Evolutionary conservation across 2,888 invertebrate species (phyloP).

Genomic region (Aphodius sticticus): DNA sequence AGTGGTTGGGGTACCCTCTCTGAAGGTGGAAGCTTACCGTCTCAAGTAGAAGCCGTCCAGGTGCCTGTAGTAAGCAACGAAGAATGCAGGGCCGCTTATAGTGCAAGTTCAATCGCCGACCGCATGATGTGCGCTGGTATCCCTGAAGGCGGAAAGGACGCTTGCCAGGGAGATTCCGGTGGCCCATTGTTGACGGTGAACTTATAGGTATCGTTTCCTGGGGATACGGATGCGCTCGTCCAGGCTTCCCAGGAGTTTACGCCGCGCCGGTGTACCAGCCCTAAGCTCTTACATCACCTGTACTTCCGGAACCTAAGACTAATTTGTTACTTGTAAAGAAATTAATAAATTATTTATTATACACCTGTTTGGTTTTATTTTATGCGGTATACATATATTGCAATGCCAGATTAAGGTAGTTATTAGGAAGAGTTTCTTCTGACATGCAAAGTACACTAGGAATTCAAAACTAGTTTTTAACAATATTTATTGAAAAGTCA

Average conservation of each 20-base stretch:
- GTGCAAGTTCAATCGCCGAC: conserved; percentile 38
- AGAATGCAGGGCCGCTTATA: conserved; percentile 47
- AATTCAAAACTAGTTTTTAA: no score
- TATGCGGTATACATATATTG: no score
- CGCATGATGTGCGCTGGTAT: conserved; percentile 47
- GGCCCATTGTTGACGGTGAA: conserved; percentile 46
- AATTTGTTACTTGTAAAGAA: conserved; percentile 41
- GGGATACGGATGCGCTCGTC: conserved; percentile 49
- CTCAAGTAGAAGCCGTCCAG: conserved; percentile 49
- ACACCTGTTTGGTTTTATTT: not conserved
- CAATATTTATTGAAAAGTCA: no score
- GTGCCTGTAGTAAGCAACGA: conserved; percentile 48
- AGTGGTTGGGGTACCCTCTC: conserved; percentile 42
- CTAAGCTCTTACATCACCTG: conserved; percentile 42
- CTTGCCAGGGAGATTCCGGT: conserved; percentile 52
- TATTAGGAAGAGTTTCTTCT: no score
- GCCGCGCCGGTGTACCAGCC: conserved; percentile 45
- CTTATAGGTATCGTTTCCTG: conserved; percentile 50
- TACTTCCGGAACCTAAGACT: conserved; percentile 40
- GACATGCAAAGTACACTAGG: no score
- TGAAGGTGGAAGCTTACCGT: conserved; percentile 32
- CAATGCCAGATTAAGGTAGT: no score
- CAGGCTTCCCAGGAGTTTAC: conserved; percentile 48
- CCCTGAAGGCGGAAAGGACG: conserved; percentile 44
- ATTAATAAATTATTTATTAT: not conserved